phyloP scores from a whole-genome alignment of 2,113 vertebrate genomes.

The Callipepla squamata region DNA sequence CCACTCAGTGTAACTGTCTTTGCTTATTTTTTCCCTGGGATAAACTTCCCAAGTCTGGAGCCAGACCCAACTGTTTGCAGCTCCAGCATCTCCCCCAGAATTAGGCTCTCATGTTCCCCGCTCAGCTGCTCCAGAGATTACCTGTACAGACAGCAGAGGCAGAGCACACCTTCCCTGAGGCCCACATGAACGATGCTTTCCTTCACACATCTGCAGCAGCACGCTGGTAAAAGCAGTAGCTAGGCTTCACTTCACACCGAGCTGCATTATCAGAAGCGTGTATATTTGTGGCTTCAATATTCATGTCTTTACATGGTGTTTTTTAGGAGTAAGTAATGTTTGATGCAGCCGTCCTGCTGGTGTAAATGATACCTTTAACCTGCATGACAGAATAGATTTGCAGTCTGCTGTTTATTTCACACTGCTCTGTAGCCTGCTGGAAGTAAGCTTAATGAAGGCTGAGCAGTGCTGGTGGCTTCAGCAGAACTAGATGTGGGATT shows the following conservation, averaged over 20 bases:
- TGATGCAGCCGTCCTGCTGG: fast-evolving
- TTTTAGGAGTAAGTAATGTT: background rate
- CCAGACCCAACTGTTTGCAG: background rate
- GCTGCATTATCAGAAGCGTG: background rate
- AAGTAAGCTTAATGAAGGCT: background rate
- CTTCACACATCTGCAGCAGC: background rate
- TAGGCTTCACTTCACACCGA: background rate
- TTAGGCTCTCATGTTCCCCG: fast-evolving
- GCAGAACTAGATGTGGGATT: background rate
- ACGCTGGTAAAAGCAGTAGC: background rate
- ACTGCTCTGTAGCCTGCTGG: background rate
- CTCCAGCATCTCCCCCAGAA: background rate
- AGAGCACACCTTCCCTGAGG: background rate
- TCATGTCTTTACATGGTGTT: fast-evolving
- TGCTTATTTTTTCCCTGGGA: background rate
- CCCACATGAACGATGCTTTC: background rate
- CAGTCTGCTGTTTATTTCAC: background rate
- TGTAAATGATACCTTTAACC: background rate
- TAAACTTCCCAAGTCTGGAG: background rate
- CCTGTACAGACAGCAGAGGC: background rate
- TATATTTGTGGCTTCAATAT: background rate
- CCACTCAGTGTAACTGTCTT: fast-evolving
- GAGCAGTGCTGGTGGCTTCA: background rate
- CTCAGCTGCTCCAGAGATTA: fast-evolving
- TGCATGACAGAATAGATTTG: no score